Conservation (phyloP, 2,797 vertebrate genomes). For the Selene dorsalis region DNA sequence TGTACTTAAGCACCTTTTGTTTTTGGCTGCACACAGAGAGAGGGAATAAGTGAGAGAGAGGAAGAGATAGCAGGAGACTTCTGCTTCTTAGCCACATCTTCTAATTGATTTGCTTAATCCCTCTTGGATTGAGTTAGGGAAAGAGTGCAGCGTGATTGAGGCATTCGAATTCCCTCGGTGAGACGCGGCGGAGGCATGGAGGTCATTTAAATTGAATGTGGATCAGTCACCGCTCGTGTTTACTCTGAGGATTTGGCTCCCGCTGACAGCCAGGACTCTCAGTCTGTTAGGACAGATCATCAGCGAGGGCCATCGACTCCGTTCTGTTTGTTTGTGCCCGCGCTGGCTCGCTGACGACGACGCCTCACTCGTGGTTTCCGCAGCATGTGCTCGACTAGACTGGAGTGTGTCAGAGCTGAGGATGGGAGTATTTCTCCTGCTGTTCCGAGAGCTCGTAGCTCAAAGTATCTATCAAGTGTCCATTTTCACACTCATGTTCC, state of each 20-base stretch:
- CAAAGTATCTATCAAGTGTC: conserved; percentile 53
- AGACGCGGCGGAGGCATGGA: conserved; percentile 55
- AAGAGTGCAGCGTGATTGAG: conserved; percentile 69
- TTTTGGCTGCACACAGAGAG: conserved; percentile 48
- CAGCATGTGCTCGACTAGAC: not conserved
- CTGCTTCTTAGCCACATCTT: conserved; percentile 67
- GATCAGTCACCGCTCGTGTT: conserved; percentile 72
- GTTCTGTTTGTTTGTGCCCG: conserved; percentile 55
- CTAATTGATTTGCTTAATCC: conserved; percentile 86
- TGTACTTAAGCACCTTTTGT: conserved; percentile 61
- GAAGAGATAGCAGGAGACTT: conserved; percentile 57
- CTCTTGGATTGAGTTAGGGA: conserved; percentile 74
- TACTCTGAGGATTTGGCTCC: conserved; percentile 71
- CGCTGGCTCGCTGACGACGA: conserved; percentile 4
- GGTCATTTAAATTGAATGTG: conserved; percentile 79
- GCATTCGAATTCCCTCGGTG: conserved; percentile 70
- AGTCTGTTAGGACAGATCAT: conserved; percentile 69
- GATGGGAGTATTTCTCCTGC: not conserved
- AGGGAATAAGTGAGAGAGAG: conserved; percentile 47
- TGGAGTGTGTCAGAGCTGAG: not conserved
- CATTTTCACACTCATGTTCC: conserved; percentile 38
- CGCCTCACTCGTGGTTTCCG: conserved; percentile 25
- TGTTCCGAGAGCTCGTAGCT: not conserved
- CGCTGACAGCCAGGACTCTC: conserved; percentile 57
- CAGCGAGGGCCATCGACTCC: conserved; percentile 55